Evolutionary conservation across 2,888 invertebrate species (phyloP).

Genomic region (Drosophila meridionalis): DNA sequence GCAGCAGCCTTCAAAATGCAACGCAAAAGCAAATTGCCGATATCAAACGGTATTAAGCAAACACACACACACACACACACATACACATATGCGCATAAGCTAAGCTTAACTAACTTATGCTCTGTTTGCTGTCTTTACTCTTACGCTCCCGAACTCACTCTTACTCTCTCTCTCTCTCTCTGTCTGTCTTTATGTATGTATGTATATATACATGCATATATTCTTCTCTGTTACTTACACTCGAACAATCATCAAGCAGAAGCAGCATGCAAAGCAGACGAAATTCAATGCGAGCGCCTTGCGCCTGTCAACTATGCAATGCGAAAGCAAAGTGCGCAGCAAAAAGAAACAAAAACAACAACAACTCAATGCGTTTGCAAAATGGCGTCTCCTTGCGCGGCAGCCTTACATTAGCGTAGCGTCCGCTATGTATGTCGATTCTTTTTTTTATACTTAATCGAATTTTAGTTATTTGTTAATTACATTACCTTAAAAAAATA

Average conservation of each 20-base stretch:
- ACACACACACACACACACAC: constrained; percentile 7
- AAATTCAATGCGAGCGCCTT: constrained; percentile 31
- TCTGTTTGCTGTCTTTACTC: constrained; percentile 12
- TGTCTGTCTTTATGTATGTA: not conserved
- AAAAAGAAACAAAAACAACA: not conserved
- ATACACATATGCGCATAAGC: not conserved
- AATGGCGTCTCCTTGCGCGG: constrained; percentile 1
- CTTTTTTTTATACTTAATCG: constrained; percentile 63
- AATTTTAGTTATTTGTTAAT: constrained; percentile 72
- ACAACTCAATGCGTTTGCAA: constrained; percentile 17
- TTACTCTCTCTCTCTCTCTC: constrained; percentile 3
- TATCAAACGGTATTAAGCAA: constrained; percentile 24
- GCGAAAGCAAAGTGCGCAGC: constrained; percentile 17
- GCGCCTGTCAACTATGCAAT: constrained; percentile 53
- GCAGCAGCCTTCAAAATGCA: constrained; percentile 17
- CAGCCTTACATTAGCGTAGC: constrained; percentile 51
- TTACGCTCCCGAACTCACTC: constrained; percentile 3
- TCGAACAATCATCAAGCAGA: constrained; percentile 15
- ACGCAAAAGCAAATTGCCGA: constrained; percentile 17
- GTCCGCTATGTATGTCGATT: constrained; percentile 42
- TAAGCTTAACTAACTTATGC: constrained; percentile 10
- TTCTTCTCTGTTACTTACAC: constrained; percentile 21
- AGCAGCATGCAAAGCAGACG: constrained; percentile 5
- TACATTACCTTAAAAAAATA: not conserved
- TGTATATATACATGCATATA: not conserved